Conservation (phyloP, 2,797 vertebrate species). For the Emys orbicularis region DNA sequence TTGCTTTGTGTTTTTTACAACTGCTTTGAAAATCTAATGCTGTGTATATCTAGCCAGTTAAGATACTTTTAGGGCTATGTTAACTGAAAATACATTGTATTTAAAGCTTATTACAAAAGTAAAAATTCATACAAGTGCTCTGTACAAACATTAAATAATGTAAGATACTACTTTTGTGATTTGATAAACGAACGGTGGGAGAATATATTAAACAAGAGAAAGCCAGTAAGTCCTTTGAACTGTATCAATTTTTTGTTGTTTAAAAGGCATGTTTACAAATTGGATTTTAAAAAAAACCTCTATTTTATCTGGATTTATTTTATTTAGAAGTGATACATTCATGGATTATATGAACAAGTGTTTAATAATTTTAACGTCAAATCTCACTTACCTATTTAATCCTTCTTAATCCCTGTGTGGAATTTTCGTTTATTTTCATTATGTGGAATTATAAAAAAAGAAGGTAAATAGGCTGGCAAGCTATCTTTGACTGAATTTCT, state of each 20-base stretch:
- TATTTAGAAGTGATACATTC: conserved; percentile 18
- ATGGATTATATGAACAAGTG: accelerated
- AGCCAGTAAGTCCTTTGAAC: conserved; percentile 59
- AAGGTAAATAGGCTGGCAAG: not conserved
- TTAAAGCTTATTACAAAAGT: conserved; percentile 78
- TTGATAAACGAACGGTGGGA: conserved; percentile 71
- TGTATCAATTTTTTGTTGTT: conserved; percentile 74
- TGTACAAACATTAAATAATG: conserved; percentile 72
- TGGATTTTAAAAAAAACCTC: conserved; percentile 61
- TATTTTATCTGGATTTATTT: conserved; percentile 39
- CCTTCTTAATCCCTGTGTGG: not conserved
- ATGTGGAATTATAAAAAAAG: not conserved
- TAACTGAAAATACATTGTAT: conserved; percentile 65
- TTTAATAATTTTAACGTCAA: not conserved
- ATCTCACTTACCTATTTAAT: not conserved
- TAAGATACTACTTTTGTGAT: conserved; percentile 79
- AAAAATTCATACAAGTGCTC: conserved; percentile 73
- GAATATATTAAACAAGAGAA: conserved; percentile 63
- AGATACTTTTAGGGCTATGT: conserved; percentile 66
- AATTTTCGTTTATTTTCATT: not conserved
- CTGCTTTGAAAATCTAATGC: conserved; percentile 75
- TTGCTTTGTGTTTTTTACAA: conserved; percentile 57
- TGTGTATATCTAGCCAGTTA: conserved; percentile 61
- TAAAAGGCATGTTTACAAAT: conserved; percentile 76
- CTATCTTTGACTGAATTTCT: not conserved